Evolutionary conservation across 2,888 invertebrate species (phyloP).

Genomic region (Melinaea menophilus): DNA sequence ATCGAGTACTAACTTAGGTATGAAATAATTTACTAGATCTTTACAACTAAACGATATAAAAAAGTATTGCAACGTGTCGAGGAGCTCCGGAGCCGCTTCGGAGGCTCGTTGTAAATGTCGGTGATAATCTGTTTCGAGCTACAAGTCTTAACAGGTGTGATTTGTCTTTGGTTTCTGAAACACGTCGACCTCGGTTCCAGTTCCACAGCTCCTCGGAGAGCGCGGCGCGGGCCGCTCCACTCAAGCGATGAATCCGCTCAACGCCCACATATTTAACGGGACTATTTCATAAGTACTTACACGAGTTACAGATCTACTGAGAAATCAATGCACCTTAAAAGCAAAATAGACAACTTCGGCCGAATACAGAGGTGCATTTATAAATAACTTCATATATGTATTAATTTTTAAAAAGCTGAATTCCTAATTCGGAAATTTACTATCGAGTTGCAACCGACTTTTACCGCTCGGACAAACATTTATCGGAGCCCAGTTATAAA

Average conservation of each 20-base stretch:
- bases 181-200: conserved; percentile 64
- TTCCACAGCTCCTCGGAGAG: conserved; percentile 71
- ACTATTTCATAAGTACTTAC: conserved; percentile 73
- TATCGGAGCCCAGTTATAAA: conserved; percentile 55
- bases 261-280: conserved; percentile 44
- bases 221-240: conserved; percentile 34
- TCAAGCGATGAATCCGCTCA: conserved; percentile 32
- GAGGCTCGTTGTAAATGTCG: conserved; percentile 37
- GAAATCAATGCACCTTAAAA: conserved; percentile 70
- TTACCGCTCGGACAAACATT: conserved; percentile 41
- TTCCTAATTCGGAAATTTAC: conserved; percentile 24
- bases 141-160: conserved; percentile 69
- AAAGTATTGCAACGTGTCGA: conserved; percentile 75
- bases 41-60: conserved; percentile 72
- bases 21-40: conserved; percentile 76
- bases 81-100: conserved; percentile 73
- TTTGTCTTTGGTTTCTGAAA: conserved; percentile 73
- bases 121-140: conserved; percentile 51
- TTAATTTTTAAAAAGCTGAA: conserved; percentile 17
- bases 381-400: not conserved
- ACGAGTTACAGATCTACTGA: conserved; percentile 76
- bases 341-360: conserved; percentile 67
- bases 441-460: conserved; percentile 27
- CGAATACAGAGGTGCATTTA: conserved; percentile 41
- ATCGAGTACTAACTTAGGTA: conserved; percentile 72